Percentiles rank a stretch among this genome's conserved stretches.
Conservation (phyloP, 2,113 vertebrate genomes). For the Albula goreensis region DNA sequence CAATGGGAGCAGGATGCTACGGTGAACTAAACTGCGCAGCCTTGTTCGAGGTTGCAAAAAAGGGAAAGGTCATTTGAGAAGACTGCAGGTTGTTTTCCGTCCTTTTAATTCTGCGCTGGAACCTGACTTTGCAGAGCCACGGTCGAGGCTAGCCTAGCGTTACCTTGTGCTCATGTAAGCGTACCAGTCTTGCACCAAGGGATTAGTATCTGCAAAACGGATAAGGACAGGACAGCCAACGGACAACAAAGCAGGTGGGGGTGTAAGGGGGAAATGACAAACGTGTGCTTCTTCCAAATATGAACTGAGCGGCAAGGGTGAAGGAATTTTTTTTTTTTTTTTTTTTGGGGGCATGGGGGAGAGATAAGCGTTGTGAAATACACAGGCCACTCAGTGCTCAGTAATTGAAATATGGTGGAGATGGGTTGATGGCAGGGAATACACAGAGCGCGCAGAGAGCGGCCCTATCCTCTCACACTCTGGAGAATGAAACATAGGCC, state of each 20-base stretch:
- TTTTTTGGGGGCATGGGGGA: no score
- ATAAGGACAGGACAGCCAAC: conserved; percentile 14
- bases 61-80: neutral
- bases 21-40: no score
- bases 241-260: neutral
- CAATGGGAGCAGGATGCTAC: no score
- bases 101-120: neutral
- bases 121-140: conserved; percentile 10
- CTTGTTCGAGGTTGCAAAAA: neutral
- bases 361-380: conserved; percentile 29
- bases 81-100: neutral
- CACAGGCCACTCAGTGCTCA: conserved; percentile 36
- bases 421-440: conserved; percentile 37
- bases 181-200: neutral
- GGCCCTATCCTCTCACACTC: conserved; percentile 38
- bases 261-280: neutral
- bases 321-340: neutral
- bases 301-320: neutral
- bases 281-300: neutral
- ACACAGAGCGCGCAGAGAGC: conserved; percentile 41
- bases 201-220: neutral
- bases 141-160: neutral
- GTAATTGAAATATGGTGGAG: conserved; percentile 6
- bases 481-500: conserved; percentile 70
- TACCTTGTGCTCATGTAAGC: conserved; percentile 12